Base-by-base conservation (phyloP, 1,140 invertebrate species). In the Drosophila chauvacae region DNA sequence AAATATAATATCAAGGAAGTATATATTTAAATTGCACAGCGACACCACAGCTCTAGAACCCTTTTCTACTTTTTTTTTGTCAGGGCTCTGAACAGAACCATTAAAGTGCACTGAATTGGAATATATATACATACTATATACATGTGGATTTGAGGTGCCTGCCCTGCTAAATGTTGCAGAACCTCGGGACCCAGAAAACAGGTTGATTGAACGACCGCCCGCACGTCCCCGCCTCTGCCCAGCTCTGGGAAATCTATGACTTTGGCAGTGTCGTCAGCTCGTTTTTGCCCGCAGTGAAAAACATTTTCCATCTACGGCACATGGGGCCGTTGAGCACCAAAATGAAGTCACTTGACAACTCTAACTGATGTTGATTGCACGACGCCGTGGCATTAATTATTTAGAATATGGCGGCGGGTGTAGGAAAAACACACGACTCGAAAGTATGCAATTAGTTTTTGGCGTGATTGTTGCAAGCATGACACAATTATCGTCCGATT, bases 281-380 rank as follows among this genome's bases (percentile, higher is more conserved):
- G 50, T 45, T 47, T 64, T 64, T 44, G 20, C 55, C 55, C 13
- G 11, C 28, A 35, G 48, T 47, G 20, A 44, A 78, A 57, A 41
- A 44, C 53, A 42, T 70, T 72, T 72, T 18, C 53, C 66, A 37
- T 59, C 45, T 50, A 51, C 66, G n/a, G 58, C 13, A 20, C 44
- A 48, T 26, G 76, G 76, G 74, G 37, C 53, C 62, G 48, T 59
- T 76, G 72, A 55, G 63, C 56, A 39, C 58, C 50, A 51, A 84
- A 87, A 80, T 84, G 77, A 88, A 80, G 73, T 78, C 63, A 78
- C 77, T 85, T 90, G 84, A 85, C 85, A 90, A 84, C 85, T 84
- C 65, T 71, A 81, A 77, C 69, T 88, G 81, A 74, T 79, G 81
- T 90, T 88, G 84, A 88, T 88, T 90, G 85, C 85, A 75, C 62